Base-by-base conservation (phyloP, 2,888 invertebrate genomes). In the Mesodorylaimus sp. region DNA sequence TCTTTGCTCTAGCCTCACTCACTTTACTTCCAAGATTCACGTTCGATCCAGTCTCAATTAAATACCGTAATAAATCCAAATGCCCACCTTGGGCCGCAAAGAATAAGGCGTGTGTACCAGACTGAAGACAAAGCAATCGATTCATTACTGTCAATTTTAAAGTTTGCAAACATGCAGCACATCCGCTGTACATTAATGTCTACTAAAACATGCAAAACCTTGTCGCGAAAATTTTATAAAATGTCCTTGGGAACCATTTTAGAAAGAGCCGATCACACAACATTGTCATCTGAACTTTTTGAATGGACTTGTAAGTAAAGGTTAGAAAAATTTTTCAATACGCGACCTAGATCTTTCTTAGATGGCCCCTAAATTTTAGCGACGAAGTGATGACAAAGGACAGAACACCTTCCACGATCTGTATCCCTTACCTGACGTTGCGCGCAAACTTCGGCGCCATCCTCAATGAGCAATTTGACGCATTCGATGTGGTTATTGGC, bases 31-130 rank as follows among this genome's bases (percentile, higher is more conserved):
- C 60, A 28, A 67, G 58, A 57, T 70, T 67, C 3, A 64, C 60
- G 27, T 63, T 59, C 10, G 68, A 68, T 19, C 82, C 82, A 58
- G 79, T 75, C 61, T 83, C 80, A 51, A 89, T 71, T 57, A 91
- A 73, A 55, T 82, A 71, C 54, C 75, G 72, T 25, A 84, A 82
- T 55, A 87, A 79, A 65, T 88, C 83, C 57, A 83, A 71, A 71
- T 79, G 85, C 7, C 89, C 89, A 57, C 84, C 84, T 70, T 91
- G 89, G 21, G 88, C 82, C 52, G 89, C 87, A 70, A 89, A 89
- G 73, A 89, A 89, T 60, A 91, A 71, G 43, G 88, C 83, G 55
- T 83, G 84, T 43, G 89, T 88, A 53, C 89, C 88, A 51, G 89
- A 88, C 80, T 85, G 73, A 59, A 73, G 70, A 55, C 45, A 51